phyloP scores from a whole-genome alignment of 2,888 invertebrate genomes.

The Xanthorhoe spadicearia region DNA sequence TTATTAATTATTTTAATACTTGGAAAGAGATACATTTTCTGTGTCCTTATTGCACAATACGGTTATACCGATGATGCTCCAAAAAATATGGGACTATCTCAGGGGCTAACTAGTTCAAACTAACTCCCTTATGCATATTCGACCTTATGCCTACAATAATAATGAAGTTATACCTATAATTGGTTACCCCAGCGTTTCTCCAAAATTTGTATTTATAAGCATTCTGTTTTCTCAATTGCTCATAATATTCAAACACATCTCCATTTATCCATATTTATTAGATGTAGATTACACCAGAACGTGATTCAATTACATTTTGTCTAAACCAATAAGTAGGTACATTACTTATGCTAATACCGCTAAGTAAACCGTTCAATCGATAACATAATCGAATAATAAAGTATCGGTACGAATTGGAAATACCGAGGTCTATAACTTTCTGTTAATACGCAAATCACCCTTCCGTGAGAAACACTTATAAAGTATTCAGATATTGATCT shows the following conservation, averaged over 20 bases:
- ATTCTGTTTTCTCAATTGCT: not conserved
- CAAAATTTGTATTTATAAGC: not conserved
- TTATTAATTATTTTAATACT: no score
- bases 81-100: no score
- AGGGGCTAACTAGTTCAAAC: no score
- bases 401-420: conserved; percentile 28
- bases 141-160: no score
- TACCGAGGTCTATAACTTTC: conserved; percentile 22
- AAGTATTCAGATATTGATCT: conserved; percentile 54
- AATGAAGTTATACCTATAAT: not conserved
- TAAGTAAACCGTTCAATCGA: conserved; percentile 18
- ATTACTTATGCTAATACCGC: conserved; percentile 10
- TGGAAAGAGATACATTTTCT: no score
- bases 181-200: not conserved
- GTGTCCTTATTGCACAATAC: no score
- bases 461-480: conserved; percentile 45
- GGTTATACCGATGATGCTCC: no score
- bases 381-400: conserved; percentile 26
- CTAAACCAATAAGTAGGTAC: conserved; percentile 10
- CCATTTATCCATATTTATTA: not conserved
- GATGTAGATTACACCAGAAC: conserved; percentile 17
- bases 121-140: no score
- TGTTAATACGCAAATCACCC: conserved; percentile 42
- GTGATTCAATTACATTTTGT: conserved; percentile 22
- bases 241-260: not conserved